phyloP scores from a whole-genome alignment of 2,113 vertebrate species.

The Parus major region DNA sequence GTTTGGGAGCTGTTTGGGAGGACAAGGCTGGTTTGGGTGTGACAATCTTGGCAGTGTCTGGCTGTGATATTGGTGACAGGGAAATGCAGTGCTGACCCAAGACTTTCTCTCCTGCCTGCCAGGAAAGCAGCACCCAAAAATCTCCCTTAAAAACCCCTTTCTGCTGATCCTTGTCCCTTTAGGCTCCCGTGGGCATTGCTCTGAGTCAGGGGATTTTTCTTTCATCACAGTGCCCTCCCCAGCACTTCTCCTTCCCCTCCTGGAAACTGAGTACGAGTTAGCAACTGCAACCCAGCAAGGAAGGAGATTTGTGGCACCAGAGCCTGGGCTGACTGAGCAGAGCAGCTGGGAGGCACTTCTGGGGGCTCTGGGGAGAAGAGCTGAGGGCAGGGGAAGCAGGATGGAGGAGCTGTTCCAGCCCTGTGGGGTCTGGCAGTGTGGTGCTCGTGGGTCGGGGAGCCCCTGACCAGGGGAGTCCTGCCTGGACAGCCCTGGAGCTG shows the following conservation, averaged over 20 bases:
- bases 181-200: rapidly evolving
- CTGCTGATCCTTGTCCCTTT: neutral
- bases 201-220: neutral
- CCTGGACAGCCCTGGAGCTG: neutral
- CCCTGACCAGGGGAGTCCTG: rapidly evolving
- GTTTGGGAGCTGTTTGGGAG: neutral
- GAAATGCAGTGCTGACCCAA: rapidly evolving
- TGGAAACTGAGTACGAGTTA: neutral
- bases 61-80: neutral
- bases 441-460: neutral
- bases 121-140: neutral
- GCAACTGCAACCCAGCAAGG: neutral
- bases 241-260: neutral
- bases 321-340: neutral
- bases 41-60: neutral
- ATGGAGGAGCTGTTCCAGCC: neutral
- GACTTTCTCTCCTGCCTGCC: neutral
- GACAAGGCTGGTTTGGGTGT: neutral
- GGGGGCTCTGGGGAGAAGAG: neutral
- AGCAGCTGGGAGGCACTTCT: neutral
- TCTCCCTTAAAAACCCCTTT: neutral
- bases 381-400: neutral
- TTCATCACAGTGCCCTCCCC: neutral
- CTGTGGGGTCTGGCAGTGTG: neutral
- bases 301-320: neutral